Percentiles rank a stretch among this genome's conserved stretches.
These are phyloP conservation scores for Ophiodon elongatus DNA, from an alignment of 2,113 vertebrate species.

Conservation along the genomic window DNA sequence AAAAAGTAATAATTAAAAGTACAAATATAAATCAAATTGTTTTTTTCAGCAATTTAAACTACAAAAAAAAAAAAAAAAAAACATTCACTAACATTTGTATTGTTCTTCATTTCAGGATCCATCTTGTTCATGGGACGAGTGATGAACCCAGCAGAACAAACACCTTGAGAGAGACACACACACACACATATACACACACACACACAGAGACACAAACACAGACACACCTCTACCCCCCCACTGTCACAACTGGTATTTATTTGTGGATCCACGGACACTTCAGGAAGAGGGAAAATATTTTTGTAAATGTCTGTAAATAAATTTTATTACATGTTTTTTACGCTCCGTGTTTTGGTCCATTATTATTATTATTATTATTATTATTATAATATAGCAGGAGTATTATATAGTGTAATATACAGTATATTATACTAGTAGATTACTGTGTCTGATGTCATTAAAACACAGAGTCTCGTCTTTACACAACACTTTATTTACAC, in stretches of 20 bases:
- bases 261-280: constrained; percentile 68
- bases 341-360: constrained; percentile 5
- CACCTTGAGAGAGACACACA: constrained; percentile 22
- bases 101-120: constrained; percentile 81
- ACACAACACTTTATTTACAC: constrained; percentile 84
- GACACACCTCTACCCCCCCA: too few relatives aligned
- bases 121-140: constrained; percentile 91
- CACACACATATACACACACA: neutral
- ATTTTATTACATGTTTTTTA: constrained; percentile 81
- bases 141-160: constrained; percentile 85
- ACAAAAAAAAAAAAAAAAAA: too few relatives aligned
- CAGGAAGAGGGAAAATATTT: constrained; percentile 79
- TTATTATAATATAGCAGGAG: too few relatives aligned
- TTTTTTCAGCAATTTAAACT: neutral
- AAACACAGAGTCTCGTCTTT: constrained; percentile 42
- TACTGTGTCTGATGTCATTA: neutral
- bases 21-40: too few relatives aligned
- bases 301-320: constrained; percentile 87
- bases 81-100: too few relatives aligned
- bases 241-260: too few relatives aligned
- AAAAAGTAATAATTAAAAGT: too few relatives aligned
- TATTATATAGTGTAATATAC: too few relatives aligned
- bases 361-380: too few relatives aligned
- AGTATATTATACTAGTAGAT: neutral
- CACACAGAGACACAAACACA: neutral